Evolutionary conservation across 2,797 vertebrate species (phyloP), one percentile per base, ranked within the genome.

Genomic region (Otolemur crassicaudatus): DNA sequence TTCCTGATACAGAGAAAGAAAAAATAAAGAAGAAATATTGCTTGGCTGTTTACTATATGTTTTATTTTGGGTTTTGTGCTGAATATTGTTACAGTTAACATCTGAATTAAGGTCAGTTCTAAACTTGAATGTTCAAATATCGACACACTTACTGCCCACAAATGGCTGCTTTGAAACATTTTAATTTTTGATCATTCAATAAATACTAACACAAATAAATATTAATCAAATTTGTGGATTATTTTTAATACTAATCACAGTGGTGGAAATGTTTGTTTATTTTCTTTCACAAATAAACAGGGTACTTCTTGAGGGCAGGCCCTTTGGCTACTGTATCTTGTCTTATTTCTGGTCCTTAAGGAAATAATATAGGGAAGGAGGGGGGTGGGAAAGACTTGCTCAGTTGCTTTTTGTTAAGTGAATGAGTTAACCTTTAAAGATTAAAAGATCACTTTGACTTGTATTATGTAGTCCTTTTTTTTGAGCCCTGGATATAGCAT

Each of bases 361-460:
- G 40, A 87, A 86, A 34, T 31, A 10, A 63, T 69, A 10, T 37
- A 0, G 27, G 8, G 1, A 8, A 27, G 46, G 37, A 29, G 9
- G 11, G 12, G 17, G 1, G 20, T 10, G 56, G 20, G 53, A 40
- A 91, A 88, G 17, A 40, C 10, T 79, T 69, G 37, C 27, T 43
- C 23, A 75, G 53, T 31, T 70, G 58, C 70, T 4, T 27, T 83
- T 80, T 56, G 17, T 43, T 81, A 65, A 93, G 10, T 88, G 61
- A 91, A 80, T 82, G 5, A 90, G 73, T 73, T 63, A 85, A 79
- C 11, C 23, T 91, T 91, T 73, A 96, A 91, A 91, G n/a, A 87
- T 89, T 69, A 70, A 90, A 81, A 92, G 49, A 31, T 82, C 46
- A 65, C 46, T 34, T 87, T 76, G 53, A 73, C 27, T 75, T 92